Evolutionary conservation across 2,888 invertebrate species (phyloP).

Genomic region (Noctua pronuba): DNA sequence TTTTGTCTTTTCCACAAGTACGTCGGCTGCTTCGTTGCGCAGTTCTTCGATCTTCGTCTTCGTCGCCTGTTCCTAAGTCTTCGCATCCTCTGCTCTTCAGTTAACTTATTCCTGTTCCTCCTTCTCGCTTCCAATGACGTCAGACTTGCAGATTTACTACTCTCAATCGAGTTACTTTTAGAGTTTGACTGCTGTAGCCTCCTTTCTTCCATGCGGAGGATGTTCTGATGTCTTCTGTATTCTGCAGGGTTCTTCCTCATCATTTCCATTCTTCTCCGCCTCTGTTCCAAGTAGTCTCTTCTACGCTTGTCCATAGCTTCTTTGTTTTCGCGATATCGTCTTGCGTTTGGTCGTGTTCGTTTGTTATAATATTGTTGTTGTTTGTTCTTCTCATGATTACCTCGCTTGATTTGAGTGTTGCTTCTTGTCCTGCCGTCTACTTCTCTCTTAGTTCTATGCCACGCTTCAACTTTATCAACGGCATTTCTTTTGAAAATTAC

Average conservation of each 20-base stretch:
- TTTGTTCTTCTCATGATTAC: conserved; percentile 86
- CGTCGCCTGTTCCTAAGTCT: conserved; percentile 81
- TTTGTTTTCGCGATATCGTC: conserved; percentile 90
- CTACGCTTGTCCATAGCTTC: conserved; percentile 89
- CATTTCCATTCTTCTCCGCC: conserved; percentile 80
- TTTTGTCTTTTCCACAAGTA: conserved; percentile 83
- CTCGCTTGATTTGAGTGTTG: conserved; percentile 79
- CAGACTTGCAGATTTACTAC: conserved; percentile 78
- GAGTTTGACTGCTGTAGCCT: conserved; percentile 73
- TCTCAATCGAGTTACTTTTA: conserved; percentile 79
- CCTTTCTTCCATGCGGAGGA: conserved; percentile 81
- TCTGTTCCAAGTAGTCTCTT: conserved; percentile 81
- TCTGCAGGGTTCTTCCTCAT: conserved; percentile 84
- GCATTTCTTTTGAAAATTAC: conserved; percentile 93
- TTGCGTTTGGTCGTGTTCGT: conserved; percentile 83
- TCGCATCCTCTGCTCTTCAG: conserved; percentile 73
- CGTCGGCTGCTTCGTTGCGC: conserved; percentile 87
- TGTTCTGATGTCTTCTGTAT: conserved; percentile 82
- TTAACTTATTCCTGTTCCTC: conserved; percentile 73
- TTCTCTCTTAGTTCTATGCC: conserved; percentile 83
- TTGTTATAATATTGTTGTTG: conserved; percentile 80
- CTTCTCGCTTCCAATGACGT: conserved; percentile 67
- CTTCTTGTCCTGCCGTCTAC: conserved; percentile 70
- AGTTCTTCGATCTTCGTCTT: conserved; percentile 84
- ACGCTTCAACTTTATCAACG: conserved; percentile 87